Base-by-base conservation (phyloP, 2,113 vertebrate species). In the Trinectes maculatus region DNA sequence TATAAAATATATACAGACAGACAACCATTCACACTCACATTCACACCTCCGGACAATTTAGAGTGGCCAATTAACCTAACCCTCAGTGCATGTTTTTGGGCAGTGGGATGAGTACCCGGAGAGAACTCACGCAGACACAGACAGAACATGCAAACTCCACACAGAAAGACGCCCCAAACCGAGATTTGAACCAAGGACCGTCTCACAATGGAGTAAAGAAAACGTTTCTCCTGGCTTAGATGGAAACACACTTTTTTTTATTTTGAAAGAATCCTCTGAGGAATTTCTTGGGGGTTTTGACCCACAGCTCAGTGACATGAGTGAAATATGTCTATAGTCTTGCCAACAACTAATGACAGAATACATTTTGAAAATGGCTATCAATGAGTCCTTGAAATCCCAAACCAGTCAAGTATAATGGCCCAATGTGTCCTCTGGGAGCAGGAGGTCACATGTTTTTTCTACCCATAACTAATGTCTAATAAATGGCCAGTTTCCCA, bases 391-490 rank as follows among this genome's bases (percentile, higher is more conserved):
- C 71, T 71, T 88, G 80, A 88, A 89, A 86, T 80, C 77, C 63
- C 82, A 81, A 77, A 86, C 83, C 82, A 63, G 86, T 84, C 79
- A 69, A 67, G 85, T 81, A 73, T 74, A 89, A 87, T 59, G 73
- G 67, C 57, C 56, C 71, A 37, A 83, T 72, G 82, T 85, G 80
- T 85, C 91, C 87, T 61, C 22, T 36, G 73, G 80, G 89, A 89
- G 63, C 72, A 40, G 37, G 48, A 75, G 87, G 78, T 90, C 86
- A 87, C 70, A 59, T 73, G 74, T 80, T 82, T 86, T n/a, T 48
- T 68, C 58, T 63, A 69, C 77, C 84, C 86, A 87, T 82, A 89
- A 81, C 87, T 79, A 90, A 91, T 91, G 84, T 80, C 71, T 81
- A 82, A 89, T 87, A 87, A 89, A 91, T 88, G 85, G 77, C 68